Percentiles rank a stretch among this genome's conserved stretches.
These are phyloP conservation scores for Plutella xylostella DNA, from an alignment of 2,888 invertebrate genomes.

Conservation along the genomic window DNA sequence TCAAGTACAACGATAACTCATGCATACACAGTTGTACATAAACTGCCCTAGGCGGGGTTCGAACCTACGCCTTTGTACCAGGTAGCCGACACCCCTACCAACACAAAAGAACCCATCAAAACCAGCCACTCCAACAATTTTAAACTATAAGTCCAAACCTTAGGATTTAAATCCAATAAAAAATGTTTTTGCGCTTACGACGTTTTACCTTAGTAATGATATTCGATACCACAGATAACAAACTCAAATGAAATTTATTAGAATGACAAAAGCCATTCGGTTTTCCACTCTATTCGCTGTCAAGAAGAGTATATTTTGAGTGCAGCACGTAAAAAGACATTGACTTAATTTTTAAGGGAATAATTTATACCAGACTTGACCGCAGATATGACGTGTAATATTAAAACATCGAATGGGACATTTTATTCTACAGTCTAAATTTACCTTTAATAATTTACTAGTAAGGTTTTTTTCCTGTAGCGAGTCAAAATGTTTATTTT, in stretches of 20 bases:
- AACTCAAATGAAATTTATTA: conserved; percentile 31
- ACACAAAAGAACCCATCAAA: no score
- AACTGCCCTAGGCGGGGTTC: conserved; percentile 35
- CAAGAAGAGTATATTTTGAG: conserved; percentile 15
- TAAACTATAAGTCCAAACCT: conserved; percentile 5
- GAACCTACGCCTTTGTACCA: conserved; percentile 30
- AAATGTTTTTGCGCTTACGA: conserved; percentile 14
- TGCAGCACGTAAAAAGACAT: conserved; percentile 19
- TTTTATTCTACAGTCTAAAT: background rate
- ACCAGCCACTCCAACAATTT: conserved; percentile 14
- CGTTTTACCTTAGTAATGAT: conserved; percentile 16
- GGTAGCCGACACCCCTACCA: conserved; percentile 25
- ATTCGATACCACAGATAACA: conserved; percentile 31
- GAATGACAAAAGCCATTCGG: conserved; percentile 17
- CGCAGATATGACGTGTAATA: conserved; percentile 19
- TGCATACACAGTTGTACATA: conserved; percentile 25
- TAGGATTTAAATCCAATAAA: conserved; percentile 8
- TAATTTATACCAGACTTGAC: conserved; percentile 39
- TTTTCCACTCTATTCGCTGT: conserved; percentile 13
- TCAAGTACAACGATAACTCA: conserved; percentile 21
- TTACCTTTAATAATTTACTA: background rate
- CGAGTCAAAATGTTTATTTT: conserved; percentile 12
- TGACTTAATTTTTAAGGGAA: conserved; percentile 27
- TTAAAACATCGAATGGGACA: conserved; percentile 7
- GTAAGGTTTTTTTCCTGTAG: background rate